phyloP scores from a whole-genome alignment of 2,888 invertebrate species.

The Cheiracanthium punctorium region DNA sequence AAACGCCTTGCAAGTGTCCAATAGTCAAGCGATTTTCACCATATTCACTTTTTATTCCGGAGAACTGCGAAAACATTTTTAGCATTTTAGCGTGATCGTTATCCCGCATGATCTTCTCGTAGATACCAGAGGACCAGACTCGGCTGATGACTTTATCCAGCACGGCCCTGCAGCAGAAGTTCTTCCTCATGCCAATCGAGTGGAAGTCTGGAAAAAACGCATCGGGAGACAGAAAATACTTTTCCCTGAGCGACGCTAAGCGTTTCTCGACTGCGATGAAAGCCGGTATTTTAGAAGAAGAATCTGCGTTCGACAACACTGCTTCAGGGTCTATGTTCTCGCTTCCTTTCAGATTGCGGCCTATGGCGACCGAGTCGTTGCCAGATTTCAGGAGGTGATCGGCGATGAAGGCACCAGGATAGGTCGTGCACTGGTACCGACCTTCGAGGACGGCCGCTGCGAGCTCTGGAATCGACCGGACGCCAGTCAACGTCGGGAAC shows the following conservation, averaged over 20 bases:
- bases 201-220: constrained; percentile 8
- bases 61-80: neutral
- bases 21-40: neutral
- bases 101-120: constrained; percentile 27
- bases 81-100: neutral
- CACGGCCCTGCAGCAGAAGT: neutral
- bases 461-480: constrained; percentile 16
- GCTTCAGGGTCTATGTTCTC: neutral
- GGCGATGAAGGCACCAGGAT: neutral
- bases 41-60: neutral
- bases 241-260: neutral
- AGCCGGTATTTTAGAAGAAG: neutral
- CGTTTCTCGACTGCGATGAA: neutral
- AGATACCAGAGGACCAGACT: constrained; percentile 21
- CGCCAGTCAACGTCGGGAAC: neutral
- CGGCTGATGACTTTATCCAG: neutral
- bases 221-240: constrained; percentile 28
- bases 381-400: neutral
- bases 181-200: constrained; percentile 2
- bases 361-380: neutral
- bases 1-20: neutral
- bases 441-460: neutral
- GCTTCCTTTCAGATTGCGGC: neutral
- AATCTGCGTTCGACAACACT: neutral
- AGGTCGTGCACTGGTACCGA: constrained; percentile 16